Conservation (phyloP, 2,797 vertebrate genomes). For the Falco berigora region DNA sequence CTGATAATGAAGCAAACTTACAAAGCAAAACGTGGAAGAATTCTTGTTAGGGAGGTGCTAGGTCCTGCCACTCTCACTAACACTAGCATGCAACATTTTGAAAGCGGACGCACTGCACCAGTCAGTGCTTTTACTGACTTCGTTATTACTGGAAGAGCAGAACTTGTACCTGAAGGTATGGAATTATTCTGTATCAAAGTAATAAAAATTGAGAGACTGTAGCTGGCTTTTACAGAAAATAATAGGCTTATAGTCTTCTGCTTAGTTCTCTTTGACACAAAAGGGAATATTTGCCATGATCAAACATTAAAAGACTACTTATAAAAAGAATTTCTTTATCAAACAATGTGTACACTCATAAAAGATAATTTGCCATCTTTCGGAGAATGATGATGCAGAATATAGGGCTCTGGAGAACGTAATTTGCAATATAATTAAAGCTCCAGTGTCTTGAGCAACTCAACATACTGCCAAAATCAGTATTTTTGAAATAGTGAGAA, state of each 20-base stretch:
- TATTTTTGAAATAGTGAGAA: slow-evolving; percentile 14
- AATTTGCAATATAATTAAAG: slow-evolving; percentile 34
- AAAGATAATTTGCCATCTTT: background rate
- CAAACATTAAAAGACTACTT: slow-evolving; percentile 9
- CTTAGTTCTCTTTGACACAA: background rate
- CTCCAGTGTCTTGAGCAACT: background rate
- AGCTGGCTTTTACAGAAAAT: background rate
- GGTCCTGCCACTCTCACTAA: background rate
- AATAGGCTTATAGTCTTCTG: background rate
- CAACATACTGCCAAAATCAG: background rate
- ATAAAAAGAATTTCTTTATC: background rate
- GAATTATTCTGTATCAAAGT: background rate
- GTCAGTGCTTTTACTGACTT: background rate
- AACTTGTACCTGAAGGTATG: background rate
- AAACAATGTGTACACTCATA: background rate
- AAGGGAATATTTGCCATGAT: background rate
- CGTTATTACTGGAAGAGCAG: background rate
- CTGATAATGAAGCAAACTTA: background rate
- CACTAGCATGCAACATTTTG: background rate
- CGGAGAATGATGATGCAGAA: background rate
- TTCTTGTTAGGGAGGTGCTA: background rate
- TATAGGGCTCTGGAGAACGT: background rate
- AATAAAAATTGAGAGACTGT: background rate
- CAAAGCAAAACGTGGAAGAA: background rate
- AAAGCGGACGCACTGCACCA: background rate